A percentile compares a stretch with the other conserved stretches of the same genome.
These are phyloP conservation scores for Gambusia holbrooki DNA, from an alignment of 2,113 vertebrate species.

Conservation along the genomic window DNA sequence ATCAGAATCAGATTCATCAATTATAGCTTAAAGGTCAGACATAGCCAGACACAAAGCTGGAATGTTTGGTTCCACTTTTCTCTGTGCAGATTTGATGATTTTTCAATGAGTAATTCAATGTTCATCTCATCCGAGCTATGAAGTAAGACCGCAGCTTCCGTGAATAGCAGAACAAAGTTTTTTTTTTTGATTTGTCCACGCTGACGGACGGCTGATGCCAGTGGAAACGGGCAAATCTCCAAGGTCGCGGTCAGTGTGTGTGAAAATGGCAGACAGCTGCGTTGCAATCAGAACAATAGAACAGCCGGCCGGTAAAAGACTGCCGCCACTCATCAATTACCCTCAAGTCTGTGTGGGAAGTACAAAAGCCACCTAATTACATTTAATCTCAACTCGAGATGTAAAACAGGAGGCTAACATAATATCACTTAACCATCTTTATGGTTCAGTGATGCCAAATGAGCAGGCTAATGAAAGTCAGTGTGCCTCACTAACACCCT, in stretches of 20 bases:
- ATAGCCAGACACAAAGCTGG: constrained; percentile 2
- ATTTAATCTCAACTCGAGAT: constrained; percentile 78
- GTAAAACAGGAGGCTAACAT: constrained; percentile 85
- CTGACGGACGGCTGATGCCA: constrained; percentile 49
- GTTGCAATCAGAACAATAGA: constrained; percentile 63
- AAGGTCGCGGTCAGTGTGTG: constrained; percentile 41
- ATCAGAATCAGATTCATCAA: constrained; percentile 41
- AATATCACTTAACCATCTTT: constrained; percentile 84
- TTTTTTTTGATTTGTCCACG: constrained; percentile 40
- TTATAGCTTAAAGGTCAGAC: constrained; percentile 62
- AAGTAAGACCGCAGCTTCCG: constrained; percentile 34
- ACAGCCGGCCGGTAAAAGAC: constrained; percentile 63
- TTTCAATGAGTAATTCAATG: constrained; percentile 42
- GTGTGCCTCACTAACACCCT: constrained; percentile 76
- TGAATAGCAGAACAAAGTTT: constrained; percentile 31
- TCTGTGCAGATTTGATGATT: constrained; percentile 29
- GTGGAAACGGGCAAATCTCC: constrained; percentile 28
- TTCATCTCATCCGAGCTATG: constrained; percentile 45
- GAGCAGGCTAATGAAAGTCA: constrained; percentile 81
- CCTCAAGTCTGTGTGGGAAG: constrained; percentile 59
- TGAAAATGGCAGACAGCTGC: constrained; percentile 48
- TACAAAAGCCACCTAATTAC: constrained; percentile 81
- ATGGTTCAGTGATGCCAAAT: constrained; percentile 81
- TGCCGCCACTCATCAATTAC: constrained; percentile 77
- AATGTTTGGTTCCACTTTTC: constrained; percentile 21